phyloP scores from a whole-genome alignment of 2,113 vertebrate species.

The Rhinopomastus cyanomelas region DNA sequence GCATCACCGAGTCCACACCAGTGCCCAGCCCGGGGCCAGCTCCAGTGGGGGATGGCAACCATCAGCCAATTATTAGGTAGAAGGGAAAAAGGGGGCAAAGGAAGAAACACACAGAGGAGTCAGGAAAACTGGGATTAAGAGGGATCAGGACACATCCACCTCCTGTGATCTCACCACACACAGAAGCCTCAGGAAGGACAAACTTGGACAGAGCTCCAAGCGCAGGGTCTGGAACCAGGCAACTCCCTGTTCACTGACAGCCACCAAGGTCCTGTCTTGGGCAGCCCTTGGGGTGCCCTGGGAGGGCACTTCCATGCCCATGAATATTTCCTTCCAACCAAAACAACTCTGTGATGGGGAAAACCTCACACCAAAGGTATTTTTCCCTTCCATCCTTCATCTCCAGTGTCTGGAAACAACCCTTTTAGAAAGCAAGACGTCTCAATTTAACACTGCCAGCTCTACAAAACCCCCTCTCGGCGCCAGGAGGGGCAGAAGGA shows the following conservation, averaged over 20 bases:
- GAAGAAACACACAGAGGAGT: fast-evolving
- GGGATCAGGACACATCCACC: neutral
- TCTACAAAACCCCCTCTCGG: neutral
- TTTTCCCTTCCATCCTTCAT: neutral
- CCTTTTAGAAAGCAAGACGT: neutral
- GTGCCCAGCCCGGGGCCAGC: too few species aligned
- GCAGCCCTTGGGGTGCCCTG: too few species aligned
- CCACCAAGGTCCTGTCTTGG: neutral
- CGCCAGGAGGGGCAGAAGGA: neutral
- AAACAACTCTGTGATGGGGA: too few species aligned
- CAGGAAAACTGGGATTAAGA: neutral
- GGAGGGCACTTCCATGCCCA: neutral
- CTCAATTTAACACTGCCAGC: neutral
- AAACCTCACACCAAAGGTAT: neutral
- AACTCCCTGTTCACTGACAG: neutral
- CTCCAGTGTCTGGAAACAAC: neutral
- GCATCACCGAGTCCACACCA: neutral
- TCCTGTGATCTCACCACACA: fast-evolving
- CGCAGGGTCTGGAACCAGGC: fast-evolving
- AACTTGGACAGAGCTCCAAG: neutral
- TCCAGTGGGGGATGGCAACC: neutral
- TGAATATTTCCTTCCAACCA: neutral
- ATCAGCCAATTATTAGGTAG: neutral
- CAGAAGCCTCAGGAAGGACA: neutral
- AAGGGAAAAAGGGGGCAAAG: neutral